Conservation (phyloP, 1,140 invertebrate species). For the Drosophila funebris region DNA sequence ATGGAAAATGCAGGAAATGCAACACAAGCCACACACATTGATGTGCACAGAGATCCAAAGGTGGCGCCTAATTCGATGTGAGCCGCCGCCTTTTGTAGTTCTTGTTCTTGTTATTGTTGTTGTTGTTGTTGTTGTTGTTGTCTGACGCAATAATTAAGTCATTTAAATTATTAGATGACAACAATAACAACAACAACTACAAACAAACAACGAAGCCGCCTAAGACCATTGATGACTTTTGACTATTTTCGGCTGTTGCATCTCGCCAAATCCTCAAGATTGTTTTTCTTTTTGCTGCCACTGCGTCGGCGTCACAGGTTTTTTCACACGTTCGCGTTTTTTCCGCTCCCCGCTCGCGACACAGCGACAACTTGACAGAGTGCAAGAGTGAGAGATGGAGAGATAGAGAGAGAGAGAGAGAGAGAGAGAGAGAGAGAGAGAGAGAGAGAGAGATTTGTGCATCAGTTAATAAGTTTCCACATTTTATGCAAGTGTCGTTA, state of each 20-base stretch:
- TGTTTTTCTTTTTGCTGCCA: constrained; percentile 31
- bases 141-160: constrained; percentile 82
- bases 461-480: constrained; percentile 78
- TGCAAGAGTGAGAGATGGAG: background rate
- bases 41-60: background rate
- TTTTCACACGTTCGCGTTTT: constrained; percentile 66
- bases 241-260: constrained; percentile 75
- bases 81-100: constrained; percentile 60
- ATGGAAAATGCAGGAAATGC: constrained; percentile 67
- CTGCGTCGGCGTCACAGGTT: constrained; percentile 68
- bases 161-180: constrained; percentile 81
- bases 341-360: constrained; percentile 34
- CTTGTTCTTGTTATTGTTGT: background rate
- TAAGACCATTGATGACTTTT: constrained; percentile 52
- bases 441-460: constrained; percentile 34
- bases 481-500: constrained; percentile 76
- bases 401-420: background rate
- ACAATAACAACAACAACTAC: constrained; percentile 49
- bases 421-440: background rate
- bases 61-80: constrained; percentile 40
- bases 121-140: constrained; percentile 22
- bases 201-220: constrained; percentile 30
- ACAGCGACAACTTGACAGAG: constrained; percentile 41
- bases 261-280: constrained; percentile 74
- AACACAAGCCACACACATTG: constrained; percentile 29